Conservation (phyloP, 2,113 vertebrate genomes). For the Callipepla californica region DNA sequence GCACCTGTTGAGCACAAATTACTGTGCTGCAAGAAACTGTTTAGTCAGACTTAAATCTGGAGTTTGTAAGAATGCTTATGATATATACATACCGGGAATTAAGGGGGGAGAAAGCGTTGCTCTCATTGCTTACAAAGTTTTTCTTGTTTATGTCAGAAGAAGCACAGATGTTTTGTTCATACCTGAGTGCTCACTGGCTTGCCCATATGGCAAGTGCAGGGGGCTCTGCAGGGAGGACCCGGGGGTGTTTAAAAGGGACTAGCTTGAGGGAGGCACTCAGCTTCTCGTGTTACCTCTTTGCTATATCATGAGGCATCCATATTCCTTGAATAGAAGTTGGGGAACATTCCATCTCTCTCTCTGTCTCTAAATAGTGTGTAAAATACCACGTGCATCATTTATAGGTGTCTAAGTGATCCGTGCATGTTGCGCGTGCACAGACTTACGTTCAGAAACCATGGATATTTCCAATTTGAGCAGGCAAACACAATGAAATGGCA, state of each 20-base stretch:
- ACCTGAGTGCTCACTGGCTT: neutral
- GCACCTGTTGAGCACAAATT: neutral
- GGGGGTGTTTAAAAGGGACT: conserved; percentile 41
- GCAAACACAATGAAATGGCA: neutral
- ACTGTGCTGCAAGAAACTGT: neutral
- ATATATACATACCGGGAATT: neutral
- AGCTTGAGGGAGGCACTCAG: conserved; percentile 27
- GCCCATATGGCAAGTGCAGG: neutral
- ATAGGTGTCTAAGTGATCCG: conserved; percentile 41
- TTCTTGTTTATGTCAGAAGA: neutral
- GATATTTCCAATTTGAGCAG: neutral
- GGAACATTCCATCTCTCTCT: conserved; percentile 66
- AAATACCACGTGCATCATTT: conserved; percentile 58
- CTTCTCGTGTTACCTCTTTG: conserved; percentile 55
- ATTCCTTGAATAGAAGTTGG: conserved; percentile 70
- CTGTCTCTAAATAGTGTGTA: conserved; percentile 71
- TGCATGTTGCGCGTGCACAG: neutral
- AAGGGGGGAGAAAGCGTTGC: neutral
- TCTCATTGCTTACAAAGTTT: neutral
- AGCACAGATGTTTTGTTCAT: neutral
- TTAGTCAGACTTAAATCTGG: neutral
- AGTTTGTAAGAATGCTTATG: neutral
- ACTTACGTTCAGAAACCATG: neutral
- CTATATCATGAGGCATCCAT: conserved; percentile 68
- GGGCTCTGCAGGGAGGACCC: neutral